Percentiles rank a stretch among this genome's conserved stretches.
Conservation (phyloP, 2,113 vertebrate species). For the Varanus salvator region DNA sequence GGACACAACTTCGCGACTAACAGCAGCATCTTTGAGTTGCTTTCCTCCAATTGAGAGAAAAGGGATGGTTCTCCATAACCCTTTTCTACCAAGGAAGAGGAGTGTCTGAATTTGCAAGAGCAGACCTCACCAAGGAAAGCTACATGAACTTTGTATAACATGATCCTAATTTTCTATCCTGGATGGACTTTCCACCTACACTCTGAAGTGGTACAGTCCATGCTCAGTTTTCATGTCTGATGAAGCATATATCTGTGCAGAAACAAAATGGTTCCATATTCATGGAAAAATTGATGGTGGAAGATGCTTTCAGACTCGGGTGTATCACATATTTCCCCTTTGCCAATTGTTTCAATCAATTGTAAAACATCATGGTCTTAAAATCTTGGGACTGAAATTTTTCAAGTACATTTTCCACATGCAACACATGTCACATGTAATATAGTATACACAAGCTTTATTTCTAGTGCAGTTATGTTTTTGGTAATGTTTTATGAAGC, state of each 20-base stretch:
- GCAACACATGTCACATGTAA: slow-evolving; percentile 15
- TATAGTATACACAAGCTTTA: slow-evolving; percentile 2
- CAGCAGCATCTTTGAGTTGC: not conserved
- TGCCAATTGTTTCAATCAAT: not conserved
- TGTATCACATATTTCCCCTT: not conserved
- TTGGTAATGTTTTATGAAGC: slow-evolving; percentile 27
- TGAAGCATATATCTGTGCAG: not conserved
- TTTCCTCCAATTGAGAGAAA: not conserved
- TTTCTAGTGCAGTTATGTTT: slow-evolving; percentile 36
- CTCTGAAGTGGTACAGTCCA: not conserved
- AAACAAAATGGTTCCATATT: not conserved
- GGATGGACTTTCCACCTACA: not conserved
- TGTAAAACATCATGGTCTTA: not conserved
- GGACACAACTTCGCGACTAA: too few relatives aligned
- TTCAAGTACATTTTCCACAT: fast-evolving
- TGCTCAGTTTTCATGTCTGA: not conserved
- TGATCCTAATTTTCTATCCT: not conserved
- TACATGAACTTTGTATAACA: not conserved
- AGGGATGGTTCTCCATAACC: too few relatives aligned
- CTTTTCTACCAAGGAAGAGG: not conserved
- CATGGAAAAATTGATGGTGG: not conserved
- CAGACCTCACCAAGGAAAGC: not conserved
- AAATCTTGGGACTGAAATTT: not conserved
- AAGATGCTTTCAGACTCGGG: not conserved
- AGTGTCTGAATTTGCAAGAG: not conserved